These are phyloP conservation scores for Shinisaurus crocodilurus DNA, from an alignment of 2,113 vertebrate genomes.

Conservation along the genomic window DNA sequence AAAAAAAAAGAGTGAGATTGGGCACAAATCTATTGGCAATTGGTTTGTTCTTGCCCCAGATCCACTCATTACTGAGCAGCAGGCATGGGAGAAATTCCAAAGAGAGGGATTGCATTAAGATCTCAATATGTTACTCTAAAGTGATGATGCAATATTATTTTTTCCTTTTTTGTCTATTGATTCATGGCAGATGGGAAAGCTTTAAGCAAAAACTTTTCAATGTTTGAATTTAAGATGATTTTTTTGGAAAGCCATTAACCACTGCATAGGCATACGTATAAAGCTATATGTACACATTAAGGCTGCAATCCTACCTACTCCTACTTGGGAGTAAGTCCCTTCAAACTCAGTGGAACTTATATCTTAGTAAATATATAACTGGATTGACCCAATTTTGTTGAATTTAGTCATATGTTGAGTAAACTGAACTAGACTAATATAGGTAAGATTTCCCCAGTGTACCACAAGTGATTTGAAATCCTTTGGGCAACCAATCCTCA, in stretches of 20 bases:
- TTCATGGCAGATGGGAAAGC: not conserved
- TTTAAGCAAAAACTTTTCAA: not conserved
- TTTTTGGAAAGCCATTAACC: slow-evolving; percentile 23
- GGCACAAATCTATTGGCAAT: not conserved
- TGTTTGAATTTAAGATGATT: not conserved
- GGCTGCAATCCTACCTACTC: not conserved
- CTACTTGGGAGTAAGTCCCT: not conserved
- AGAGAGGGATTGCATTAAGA: not conserved
- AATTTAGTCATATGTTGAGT: slow-evolving; percentile 44
- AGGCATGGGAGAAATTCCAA: not conserved
- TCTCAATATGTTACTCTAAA: not conserved
- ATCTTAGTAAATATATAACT: not conserved
- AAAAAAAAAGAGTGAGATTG: not conserved
- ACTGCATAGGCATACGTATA: not conserved
- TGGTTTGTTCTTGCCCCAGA: not conserved
- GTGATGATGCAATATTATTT: not conserved
- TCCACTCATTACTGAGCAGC: not conserved
- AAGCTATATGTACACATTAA: not conserved
- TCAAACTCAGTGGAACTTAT: not conserved
- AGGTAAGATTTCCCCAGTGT: too few relatives aligned
- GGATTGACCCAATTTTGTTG: not conserved
- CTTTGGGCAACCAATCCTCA: not conserved
- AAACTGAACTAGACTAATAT: slow-evolving; percentile 21
- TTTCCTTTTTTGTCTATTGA: slow-evolving; percentile 19
- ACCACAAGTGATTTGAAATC: not conserved